phyloP scores from a whole-genome alignment of 2,888 invertebrate species.

The Nysson spinosus region DNA sequence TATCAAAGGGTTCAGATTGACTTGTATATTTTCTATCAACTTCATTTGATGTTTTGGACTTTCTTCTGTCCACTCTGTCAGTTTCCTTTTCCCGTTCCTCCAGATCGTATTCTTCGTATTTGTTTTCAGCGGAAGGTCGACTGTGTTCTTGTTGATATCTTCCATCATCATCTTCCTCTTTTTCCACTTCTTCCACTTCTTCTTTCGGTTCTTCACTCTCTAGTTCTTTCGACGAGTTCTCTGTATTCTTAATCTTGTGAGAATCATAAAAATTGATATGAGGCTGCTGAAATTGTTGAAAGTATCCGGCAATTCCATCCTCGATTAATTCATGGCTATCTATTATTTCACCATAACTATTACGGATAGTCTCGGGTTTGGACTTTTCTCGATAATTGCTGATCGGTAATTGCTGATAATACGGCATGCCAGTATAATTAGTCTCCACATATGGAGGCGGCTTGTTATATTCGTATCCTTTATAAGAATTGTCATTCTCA shows the following conservation, averaged over 20 bases:
- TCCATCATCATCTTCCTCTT: conserved; percentile 17
- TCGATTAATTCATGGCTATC: conserved; percentile 65
- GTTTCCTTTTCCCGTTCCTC: conserved; percentile 29
- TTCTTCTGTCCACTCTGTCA: conserved; percentile 14
- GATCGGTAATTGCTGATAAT: conserved; percentile 33
- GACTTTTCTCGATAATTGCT: conserved; percentile 36
- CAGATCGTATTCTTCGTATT: conserved; percentile 71
- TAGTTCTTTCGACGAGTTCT: conserved; percentile 19
- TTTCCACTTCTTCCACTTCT: not conserved
- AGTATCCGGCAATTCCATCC: conserved; percentile 59
- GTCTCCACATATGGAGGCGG: conserved; percentile 2
- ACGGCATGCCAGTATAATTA: conserved; percentile 23
- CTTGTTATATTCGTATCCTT: conserved; percentile 15
- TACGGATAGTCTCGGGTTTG: conserved; percentile 59
- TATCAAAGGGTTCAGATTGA: too few species aligned
- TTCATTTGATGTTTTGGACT: conserved; percentile 1
- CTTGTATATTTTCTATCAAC: not conserved
- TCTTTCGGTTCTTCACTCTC: not conserved
- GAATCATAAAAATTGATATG: conserved; percentile 54
- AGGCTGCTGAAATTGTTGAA: conserved; percentile 52
- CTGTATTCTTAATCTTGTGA: conserved; percentile 24
- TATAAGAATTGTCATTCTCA: conserved; percentile 4
- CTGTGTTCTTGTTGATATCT: conserved; percentile 40
- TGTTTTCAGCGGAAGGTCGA: conserved; percentile 48
- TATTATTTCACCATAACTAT: conserved; percentile 72